Evolutionary conservation across 1,140 invertebrate species (phyloP).

Genomic region (Drosophila tsacasi): DNA sequence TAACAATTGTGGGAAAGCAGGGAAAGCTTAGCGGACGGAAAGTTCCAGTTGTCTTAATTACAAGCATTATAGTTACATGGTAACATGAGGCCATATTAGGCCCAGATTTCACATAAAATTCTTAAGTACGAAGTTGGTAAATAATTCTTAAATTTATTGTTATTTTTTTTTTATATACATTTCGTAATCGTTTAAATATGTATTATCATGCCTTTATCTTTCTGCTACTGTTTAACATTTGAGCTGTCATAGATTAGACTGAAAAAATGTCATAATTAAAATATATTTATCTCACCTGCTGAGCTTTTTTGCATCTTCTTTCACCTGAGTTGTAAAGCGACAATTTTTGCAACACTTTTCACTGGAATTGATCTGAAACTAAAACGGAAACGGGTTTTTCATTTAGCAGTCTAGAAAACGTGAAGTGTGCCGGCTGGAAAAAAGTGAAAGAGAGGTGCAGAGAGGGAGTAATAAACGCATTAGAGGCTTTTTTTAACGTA

Average conservation of each 20-base stretch:
- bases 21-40: neutral
- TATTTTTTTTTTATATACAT: neutral
- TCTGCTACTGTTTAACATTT: slow-evolving; percentile 4
- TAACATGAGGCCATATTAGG: neutral
- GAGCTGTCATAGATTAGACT: neutral
- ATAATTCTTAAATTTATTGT: neutral
- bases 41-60: neutral
- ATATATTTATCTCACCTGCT: neutral
- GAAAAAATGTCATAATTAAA: neutral
- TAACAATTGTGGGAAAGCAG: slow-evolving; percentile 18
- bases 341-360: slow-evolving; percentile 1
- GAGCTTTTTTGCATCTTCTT: neutral
- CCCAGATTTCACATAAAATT: neutral
- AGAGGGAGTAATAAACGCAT: slow-evolving; percentile 54
- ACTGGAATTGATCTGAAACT: neutral
- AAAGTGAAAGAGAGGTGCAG: slow-evolving; percentile 23
- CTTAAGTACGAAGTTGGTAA: neutral
- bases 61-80: neutral
- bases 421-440: slow-evolving; percentile 4
- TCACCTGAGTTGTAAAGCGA: neutral
- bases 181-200: neutral
- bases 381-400: slow-evolving; percentile 25
- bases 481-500: slow-evolving; percentile 50
- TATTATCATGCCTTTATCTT: neutral
- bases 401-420: slow-evolving; percentile 17